Percentiles rank a stretch among this genome's conserved stretches.
Conservation (phyloP, 2,113 vertebrate genomes). For the Blennius ocellaris region DNA sequence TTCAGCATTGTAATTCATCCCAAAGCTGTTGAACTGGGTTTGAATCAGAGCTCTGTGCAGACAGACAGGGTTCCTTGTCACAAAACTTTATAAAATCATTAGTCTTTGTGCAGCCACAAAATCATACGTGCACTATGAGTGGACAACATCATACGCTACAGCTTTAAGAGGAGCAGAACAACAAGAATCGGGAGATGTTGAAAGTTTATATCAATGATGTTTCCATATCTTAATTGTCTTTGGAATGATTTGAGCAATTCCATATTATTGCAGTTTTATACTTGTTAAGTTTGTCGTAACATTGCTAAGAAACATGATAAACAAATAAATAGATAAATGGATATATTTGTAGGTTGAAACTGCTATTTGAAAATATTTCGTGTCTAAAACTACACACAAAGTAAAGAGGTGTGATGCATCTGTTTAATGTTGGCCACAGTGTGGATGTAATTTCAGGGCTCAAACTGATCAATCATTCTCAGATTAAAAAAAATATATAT, state of each 20-base stretch:
- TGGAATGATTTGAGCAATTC: too few species aligned
- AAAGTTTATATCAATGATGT: neutral
- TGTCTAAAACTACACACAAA: neutral
- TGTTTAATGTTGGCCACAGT: neutral
- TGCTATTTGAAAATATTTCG: neutral
- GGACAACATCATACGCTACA: neutral
- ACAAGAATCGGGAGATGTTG: too few species aligned
- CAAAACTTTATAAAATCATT: neutral
- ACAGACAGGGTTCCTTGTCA: neutral
- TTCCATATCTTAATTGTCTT: neutral
- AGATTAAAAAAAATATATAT: neutral
- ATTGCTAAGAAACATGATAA: too few species aligned
- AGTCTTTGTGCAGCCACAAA: neutral
- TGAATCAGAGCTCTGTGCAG: neutral
- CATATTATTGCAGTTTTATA: too few species aligned
- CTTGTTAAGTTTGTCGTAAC: too few species aligned
- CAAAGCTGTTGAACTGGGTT: neutral
- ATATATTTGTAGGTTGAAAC: neutral
- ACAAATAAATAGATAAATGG: too few species aligned
- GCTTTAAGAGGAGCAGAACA: too few species aligned
- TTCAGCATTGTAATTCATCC: neutral
- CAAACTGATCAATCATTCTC: constrained; percentile 16
- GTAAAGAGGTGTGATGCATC: neutral
- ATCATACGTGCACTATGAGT: neutral
- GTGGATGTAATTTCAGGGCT: neutral